Evolutionary conservation across 1,140 invertebrate genomes (phyloP).

Genomic region (Yoshiicerus persimilis): DNA sequence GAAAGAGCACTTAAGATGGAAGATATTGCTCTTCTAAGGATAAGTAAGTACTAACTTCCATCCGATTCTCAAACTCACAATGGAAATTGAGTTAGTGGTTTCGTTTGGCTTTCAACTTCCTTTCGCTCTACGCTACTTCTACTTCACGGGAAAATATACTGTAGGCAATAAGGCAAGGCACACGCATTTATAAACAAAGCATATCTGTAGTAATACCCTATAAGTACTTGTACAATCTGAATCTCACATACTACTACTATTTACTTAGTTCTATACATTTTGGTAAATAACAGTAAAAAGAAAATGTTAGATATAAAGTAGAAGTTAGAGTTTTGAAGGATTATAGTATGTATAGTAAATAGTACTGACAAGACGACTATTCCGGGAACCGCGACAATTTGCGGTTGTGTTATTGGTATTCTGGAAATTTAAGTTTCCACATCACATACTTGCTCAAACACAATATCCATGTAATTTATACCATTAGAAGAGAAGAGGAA

Average conservation of each 20-base stretch:
- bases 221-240: no score
- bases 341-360: no score
- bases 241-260: no score
- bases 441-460: not conserved
- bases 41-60: not conserved
- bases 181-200: not conserved
- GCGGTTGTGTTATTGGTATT: not conserved
- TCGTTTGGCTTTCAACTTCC: not conserved
- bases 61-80: not conserved
- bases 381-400: not conserved
- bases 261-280: no score
- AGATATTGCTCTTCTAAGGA: not conserved
- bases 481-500: not conserved
- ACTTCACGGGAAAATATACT: not conserved
- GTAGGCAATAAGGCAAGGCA: not conserved
- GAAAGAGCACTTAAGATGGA: not conserved
- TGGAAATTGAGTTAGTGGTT: conserved; percentile 3
- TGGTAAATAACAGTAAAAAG: not conserved
- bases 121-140: not conserved
- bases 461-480: not conserved
- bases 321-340: no score
- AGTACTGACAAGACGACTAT: not conserved
- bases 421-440: not conserved
- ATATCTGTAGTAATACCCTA: no score
- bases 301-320: no score